A percentile compares a stretch with the other conserved stretches of the same genome.
Conservation (phyloP, 2,888 invertebrate genomes). For the Augochlorella aurata region DNA sequence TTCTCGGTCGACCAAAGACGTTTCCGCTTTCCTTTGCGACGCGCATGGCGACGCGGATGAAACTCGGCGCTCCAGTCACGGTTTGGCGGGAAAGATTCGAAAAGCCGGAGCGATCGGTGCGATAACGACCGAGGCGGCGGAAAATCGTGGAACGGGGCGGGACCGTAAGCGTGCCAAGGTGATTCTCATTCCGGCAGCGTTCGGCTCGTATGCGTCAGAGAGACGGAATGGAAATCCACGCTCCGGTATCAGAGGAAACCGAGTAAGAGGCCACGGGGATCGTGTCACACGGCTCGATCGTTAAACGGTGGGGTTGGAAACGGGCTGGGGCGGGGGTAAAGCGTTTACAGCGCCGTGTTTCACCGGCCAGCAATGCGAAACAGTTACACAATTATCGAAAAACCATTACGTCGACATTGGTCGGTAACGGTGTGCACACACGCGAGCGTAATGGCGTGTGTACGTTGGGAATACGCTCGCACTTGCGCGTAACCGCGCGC, state of each 20-base stretch:
- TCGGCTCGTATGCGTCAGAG: constrained; percentile 54
- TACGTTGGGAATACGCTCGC: not conserved
- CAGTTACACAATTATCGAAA: constrained; percentile 74
- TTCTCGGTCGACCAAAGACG: too few relatives aligned
- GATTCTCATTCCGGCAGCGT: constrained; percentile 58
- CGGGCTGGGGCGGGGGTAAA: constrained; percentile 47
- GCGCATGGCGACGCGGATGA: too few relatives aligned
- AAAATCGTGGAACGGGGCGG: constrained; percentile 49
- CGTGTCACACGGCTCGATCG: constrained; percentile 50
- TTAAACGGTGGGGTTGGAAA: constrained; percentile 43
- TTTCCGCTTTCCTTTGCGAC: too few relatives aligned
- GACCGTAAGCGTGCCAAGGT: constrained; percentile 61
- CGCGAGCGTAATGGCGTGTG: constrained; percentile 3
- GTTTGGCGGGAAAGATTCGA: not conserved
- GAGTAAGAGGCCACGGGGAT: constrained; percentile 32
- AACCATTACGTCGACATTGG: constrained; percentile 70
- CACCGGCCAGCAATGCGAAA: constrained; percentile 70
- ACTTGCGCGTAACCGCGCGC: not conserved
- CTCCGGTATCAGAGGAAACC: constrained; percentile 27
- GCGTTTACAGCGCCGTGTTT: constrained; percentile 65
- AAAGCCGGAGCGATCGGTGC: constrained; percentile 25
- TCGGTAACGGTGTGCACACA: constrained; percentile 47
- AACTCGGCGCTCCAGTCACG: too few relatives aligned
- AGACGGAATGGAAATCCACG: constrained; percentile 57
- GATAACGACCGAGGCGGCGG: constrained; percentile 44